Evolutionary conservation across 1,140 invertebrate species (phyloP), one percentile per base, ranked within the genome.

Genomic region (Pararge aegeria): DNA sequence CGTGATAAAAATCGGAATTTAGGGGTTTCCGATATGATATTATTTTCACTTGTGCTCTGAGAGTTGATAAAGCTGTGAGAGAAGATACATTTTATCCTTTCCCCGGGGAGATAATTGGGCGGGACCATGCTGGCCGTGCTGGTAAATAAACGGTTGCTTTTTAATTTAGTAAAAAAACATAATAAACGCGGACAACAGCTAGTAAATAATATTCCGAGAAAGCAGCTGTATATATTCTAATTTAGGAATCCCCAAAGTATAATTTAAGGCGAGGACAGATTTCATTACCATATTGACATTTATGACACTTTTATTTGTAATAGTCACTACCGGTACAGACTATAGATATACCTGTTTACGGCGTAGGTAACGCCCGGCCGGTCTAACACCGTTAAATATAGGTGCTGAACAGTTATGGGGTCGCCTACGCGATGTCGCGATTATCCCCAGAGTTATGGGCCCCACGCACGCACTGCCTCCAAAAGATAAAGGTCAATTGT

Each of bases 381-480:
- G 51, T 53, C 19, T 62, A 27, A 52, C 29, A 57, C 62, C 61
- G 66, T 64, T 68, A 64, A 68, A 49, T 62, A 66, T 66, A 64
- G 52, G 55, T 55, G 59, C 37, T 61, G 68, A 58, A 68, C 66
- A 59, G 69, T 66, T 68, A 56, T 52, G 61, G 61, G 51, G 51
- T 63, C 73, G 66, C 73, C 73, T 62, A 75, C 73, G 64, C 66
- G 44, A 38, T 55, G 55, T 63, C 61, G 59, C 64, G 64, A 69
- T 72, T 68, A 68, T 66, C 60, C 63, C 64, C 52, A 61, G 66
- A 74, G 66, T 74, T 71, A 71, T 68, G 60, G 68, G 69, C 72
- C 70, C 57, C 70, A 73, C 67, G 70, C 70, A 65, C 64, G 63
- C 38, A 60, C 46, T 3, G 51, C 44, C 53, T 58, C 49, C 44